Conservation (phyloP, 2,888 invertebrate genomes). For the Melanotus villosus region DNA sequence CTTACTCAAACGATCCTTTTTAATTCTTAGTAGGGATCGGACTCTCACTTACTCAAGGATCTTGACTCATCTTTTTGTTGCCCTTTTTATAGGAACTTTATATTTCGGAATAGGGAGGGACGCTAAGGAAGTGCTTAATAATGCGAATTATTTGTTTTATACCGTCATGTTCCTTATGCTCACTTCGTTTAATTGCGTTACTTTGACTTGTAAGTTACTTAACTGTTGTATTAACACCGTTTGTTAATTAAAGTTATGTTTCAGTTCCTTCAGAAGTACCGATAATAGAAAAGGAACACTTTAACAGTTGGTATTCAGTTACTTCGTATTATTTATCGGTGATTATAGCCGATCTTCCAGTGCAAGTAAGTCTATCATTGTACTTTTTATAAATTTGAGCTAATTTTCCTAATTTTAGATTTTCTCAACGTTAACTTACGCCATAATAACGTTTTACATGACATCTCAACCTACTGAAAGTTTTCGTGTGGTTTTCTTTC, state of each 20-base stretch:
- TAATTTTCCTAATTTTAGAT: conserved; percentile 67
- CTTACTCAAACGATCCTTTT: conserved; percentile 75
- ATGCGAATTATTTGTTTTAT: conserved; percentile 92
- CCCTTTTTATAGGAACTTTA: conserved; percentile 84
- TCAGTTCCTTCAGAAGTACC: conserved; percentile 77
- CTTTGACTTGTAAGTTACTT: conserved; percentile 87
- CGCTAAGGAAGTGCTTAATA: conserved; percentile 86
- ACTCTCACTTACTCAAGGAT: conserved; percentile 84
- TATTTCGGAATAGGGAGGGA: conserved; percentile 91
- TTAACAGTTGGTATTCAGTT: conserved; percentile 79
- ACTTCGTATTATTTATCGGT: conserved; percentile 76
- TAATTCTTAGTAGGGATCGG: conserved; percentile 79
- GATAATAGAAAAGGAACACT: conserved; percentile 75
- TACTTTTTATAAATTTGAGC: neutral
- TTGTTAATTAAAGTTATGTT: too few relatives aligned
- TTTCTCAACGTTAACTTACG: conserved; percentile 78
- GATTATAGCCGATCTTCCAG: conserved; percentile 78
- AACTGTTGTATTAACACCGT: too few relatives aligned
- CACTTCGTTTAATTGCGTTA: conserved; percentile 91
- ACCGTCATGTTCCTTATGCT: conserved; percentile 95
- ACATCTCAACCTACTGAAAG: conserved; percentile 89
- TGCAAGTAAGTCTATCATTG: conserved; percentile 60
- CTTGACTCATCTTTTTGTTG: conserved; percentile 85
- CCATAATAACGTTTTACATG: conserved; percentile 85
- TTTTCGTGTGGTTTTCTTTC: conserved; percentile 79